Percentiles rank a stretch among this genome's conserved stretches.
Evolutionary conservation across 2,888 invertebrate genomes (phyloP).

Genomic region (Luffia ferchaultella): DNA sequence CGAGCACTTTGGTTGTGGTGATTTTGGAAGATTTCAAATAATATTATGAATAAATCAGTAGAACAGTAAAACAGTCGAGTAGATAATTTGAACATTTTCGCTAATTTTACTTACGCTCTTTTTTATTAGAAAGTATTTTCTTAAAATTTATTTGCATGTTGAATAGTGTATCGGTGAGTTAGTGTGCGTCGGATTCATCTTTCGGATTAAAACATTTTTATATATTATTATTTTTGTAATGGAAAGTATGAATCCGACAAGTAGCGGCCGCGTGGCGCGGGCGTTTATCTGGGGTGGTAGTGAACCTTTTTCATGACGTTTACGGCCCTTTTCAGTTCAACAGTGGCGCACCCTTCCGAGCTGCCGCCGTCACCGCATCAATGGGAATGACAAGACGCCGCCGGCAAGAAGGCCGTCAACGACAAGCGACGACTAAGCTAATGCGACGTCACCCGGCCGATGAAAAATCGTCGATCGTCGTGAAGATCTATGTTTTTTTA

Average conservation of each 20-base stretch:
- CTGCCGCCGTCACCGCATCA: constrained; percentile 98
- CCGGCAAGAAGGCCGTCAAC: constrained; percentile 30
- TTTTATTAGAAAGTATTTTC: no score
- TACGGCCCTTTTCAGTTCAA: constrained; percentile 77
- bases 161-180: neutral
- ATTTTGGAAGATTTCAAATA: constrained; percentile 22
- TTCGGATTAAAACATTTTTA: neutral
- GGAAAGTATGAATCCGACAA: constrained; percentile 16
- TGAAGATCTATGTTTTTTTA: no score
- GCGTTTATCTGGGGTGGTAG: constrained; percentile 20
- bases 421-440: constrained; percentile 38
- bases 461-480: neutral
- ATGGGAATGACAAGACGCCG: constrained; percentile 84
- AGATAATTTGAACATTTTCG: neutral
- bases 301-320: neutral
- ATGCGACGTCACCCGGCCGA: constrained; percentile 25
- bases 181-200: neutral
- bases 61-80: neutral
- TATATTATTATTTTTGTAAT: neutral
- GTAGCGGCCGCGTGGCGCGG: constrained; percentile 20
- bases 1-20: constrained; percentile 59
- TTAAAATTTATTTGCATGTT: neutral
- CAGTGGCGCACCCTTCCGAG: constrained; percentile 97
- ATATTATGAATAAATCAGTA: neutral
- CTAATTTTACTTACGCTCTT: neutral